Evolutionary conservation across 2,888 invertebrate genomes (phyloP).

Genomic region (Magallana nippona): DNA sequence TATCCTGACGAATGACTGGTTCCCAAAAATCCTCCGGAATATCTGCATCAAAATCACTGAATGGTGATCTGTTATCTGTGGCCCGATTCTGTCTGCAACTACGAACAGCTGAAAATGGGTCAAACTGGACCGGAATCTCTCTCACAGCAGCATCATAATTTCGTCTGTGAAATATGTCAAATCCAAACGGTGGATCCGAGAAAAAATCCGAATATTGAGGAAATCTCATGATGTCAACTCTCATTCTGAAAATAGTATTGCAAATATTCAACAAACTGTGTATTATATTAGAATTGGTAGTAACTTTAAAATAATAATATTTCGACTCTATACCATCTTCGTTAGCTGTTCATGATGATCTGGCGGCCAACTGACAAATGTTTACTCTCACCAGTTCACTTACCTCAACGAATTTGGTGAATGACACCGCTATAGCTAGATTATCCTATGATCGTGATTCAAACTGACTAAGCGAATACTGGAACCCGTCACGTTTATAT

Average conservation of each 20-base stretch:
- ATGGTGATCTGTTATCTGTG: background rate
- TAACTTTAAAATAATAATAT: no score
- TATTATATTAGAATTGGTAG: no score
- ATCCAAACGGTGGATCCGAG: background rate
- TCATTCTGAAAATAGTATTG: background rate
- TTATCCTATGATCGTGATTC: background rate
- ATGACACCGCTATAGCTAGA: background rate
- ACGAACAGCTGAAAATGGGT: background rate
- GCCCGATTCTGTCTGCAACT: background rate
- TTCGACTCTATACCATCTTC: no score
- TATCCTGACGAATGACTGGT: constrained; percentile 36
- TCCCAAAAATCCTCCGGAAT: constrained; percentile 42
- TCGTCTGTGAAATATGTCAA: background rate
- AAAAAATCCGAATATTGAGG: background rate
- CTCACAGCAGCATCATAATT: background rate
- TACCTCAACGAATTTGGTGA: background rate
- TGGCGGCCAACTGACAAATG: no score
- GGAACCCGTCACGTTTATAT: background rate
- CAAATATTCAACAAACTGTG: background rate
- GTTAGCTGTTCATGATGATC: no score
- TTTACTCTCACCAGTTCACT: no score
- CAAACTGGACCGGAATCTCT: background rate
- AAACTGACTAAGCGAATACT: background rate
- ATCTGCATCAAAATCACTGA: background rate
- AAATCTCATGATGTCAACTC: background rate